phyloP scores from a whole-genome alignment of 2,113 vertebrate genomes.

The Falco punctatus region DNA sequence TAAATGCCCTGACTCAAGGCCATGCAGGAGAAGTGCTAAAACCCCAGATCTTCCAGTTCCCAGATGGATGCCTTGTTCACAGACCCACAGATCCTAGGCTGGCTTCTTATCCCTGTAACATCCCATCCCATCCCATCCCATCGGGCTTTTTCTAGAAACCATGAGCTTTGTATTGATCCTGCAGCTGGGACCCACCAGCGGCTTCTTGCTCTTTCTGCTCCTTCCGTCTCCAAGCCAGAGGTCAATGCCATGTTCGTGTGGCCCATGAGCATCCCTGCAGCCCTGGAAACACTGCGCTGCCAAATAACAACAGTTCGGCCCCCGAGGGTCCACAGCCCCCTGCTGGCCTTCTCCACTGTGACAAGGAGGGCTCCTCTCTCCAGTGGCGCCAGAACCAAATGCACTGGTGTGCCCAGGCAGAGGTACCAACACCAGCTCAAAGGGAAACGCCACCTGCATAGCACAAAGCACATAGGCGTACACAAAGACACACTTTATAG shows the following conservation, averaged over 20 bases:
- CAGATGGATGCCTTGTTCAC: background rate
- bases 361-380: background rate
- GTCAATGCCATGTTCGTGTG: background rate
- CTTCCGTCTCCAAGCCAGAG: background rate
- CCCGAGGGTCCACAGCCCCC: background rate
- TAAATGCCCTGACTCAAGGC: background rate
- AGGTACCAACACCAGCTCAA: background rate
- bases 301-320: background rate
- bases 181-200: background rate
- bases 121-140: background rate
- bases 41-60: background rate
- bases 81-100: background rate
- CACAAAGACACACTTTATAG: background rate
- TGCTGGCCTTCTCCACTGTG: rapidly evolving
- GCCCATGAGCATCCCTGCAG: background rate
- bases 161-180: background rate
- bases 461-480: background rate
- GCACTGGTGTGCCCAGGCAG: background rate
- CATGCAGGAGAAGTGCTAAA: background rate
- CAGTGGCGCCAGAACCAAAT: background rate
- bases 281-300: rapidly evolving
- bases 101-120: background rate
- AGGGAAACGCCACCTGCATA: background rate
- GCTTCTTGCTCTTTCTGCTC: background rate
- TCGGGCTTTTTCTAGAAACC: background rate